Evolutionary conservation across 2,797 vertebrate genomes (phyloP).

Genomic region (Labroides dimidiatus): DNA sequence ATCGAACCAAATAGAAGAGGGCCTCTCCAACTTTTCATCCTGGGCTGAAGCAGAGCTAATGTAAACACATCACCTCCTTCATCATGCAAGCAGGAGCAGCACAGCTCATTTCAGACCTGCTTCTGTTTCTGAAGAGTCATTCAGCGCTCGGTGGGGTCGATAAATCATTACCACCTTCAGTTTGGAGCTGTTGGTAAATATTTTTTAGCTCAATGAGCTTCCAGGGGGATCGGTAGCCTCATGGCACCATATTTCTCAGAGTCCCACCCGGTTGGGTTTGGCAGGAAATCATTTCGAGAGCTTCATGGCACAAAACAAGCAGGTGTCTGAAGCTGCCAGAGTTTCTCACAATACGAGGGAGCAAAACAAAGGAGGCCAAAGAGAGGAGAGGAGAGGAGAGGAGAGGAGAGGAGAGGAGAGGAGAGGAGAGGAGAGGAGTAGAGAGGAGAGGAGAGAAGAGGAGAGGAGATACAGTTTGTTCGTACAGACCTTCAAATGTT

Average conservation of each 20-base stretch:
- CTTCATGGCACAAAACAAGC: conserved; percentile 22
- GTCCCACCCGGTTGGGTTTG: conserved; percentile 24
- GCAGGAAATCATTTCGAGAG: conserved; percentile 32
- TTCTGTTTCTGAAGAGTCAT: conserved; percentile 24
- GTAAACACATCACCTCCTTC: conserved; percentile 26
- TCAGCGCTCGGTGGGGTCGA: conserved; percentile 24
- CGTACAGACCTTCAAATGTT: not conserved
- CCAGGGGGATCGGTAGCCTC: conserved; percentile 5
- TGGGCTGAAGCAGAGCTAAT: conserved; percentile 12
- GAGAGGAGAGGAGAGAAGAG: too few species aligned
- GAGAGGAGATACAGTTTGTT: not conserved
- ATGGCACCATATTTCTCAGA: conserved; percentile 5
- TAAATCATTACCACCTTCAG: conserved; percentile 32
- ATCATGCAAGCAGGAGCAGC: conserved; percentile 6
- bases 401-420: too few species aligned
- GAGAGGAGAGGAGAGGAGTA: too few species aligned
- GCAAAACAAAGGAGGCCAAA: not conserved
- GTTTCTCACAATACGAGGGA: not conserved
- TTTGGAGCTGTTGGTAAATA: conserved; percentile 3
- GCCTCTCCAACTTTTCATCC: conserved; percentile 17
- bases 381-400: too few species aligned
- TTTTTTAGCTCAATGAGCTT: conserved; percentile 7
- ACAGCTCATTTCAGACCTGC: conserved; percentile 13
- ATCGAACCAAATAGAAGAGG: conserved; percentile 18
- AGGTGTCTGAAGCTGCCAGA: not conserved